Conservation (phyloP, 2,888 invertebrate genomes). For the Agrilus cyanescens region DNA sequence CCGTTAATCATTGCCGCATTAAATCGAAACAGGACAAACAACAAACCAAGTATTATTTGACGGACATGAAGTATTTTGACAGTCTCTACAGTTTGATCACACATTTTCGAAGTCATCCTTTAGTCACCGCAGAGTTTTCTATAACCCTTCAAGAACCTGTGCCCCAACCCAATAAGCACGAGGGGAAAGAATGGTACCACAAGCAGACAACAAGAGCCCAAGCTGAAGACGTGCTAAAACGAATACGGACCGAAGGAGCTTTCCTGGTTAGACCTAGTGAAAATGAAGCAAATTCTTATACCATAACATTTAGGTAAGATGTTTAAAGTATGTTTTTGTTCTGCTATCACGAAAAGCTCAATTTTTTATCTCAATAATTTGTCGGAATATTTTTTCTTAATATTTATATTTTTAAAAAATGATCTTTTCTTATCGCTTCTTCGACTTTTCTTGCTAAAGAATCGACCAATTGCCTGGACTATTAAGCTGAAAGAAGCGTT, state of each 20-base stretch:
- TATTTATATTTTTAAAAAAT: too few species aligned
- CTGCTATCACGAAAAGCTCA: background rate
- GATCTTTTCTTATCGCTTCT: too few species aligned
- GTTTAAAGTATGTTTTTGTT: constrained; percentile 2
- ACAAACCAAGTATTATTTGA: constrained; percentile 78
- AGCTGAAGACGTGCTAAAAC: constrained; percentile 80
- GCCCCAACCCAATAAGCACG: constrained; percentile 90
- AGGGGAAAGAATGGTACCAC: constrained; percentile 89
- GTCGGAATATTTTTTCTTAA: too few species aligned
- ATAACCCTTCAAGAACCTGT: constrained; percentile 83
- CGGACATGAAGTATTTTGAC: constrained; percentile 80
- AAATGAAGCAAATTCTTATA: constrained; percentile 73
- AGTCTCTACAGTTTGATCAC: constrained; percentile 85
- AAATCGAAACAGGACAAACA: constrained; percentile 81
- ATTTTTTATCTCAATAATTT: too few species aligned
- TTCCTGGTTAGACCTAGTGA: constrained; percentile 89
- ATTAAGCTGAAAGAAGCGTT: too few species aligned
- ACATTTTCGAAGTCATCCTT: constrained; percentile 75
- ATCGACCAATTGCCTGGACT: too few species aligned
- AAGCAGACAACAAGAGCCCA: constrained; percentile 64
- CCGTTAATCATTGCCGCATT: constrained; percentile 87
- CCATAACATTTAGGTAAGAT: constrained; percentile 80
- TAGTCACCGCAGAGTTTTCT: constrained; percentile 81
- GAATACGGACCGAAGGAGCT: constrained; percentile 81
- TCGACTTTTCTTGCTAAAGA: too few species aligned